Evolutionary conservation across 23 tunicate species (phyloP).

Genomic region (Oikopleura dioica): DNA sequence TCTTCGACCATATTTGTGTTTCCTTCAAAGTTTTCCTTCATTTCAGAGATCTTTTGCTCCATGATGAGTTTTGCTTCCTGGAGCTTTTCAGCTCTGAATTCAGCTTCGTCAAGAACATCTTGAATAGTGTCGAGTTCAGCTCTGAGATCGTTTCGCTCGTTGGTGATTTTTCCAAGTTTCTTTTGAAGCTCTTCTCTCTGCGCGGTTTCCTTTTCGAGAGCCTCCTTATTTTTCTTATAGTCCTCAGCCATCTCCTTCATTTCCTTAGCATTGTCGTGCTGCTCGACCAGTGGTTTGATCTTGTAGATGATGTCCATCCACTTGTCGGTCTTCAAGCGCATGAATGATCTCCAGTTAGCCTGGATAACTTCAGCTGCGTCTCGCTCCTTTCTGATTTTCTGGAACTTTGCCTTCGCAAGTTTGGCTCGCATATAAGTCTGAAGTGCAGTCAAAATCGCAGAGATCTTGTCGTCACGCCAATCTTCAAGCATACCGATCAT

Average conservation of each 20-base stretch:
- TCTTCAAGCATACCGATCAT: constrained; percentile 70
- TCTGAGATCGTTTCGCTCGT: constrained; percentile 70
- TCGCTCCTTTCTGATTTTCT: constrained; percentile 84
- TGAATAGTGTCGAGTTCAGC: no score
- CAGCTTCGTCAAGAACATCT: no score
- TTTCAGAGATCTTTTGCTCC: no score
- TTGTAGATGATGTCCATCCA: constrained; percentile 93
- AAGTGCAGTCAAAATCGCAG: constrained; percentile 41
- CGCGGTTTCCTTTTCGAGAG: constrained; percentile 50
- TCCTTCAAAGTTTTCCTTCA: no score
- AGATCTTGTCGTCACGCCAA: constrained; percentile 62
- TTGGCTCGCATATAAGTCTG: constrained; percentile 65
- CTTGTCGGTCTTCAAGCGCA: constrained; percentile 65
- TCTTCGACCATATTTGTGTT: no score
- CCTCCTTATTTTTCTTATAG: constrained; percentile 29
- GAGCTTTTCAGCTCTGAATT: no score
- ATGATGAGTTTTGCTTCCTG: no score
- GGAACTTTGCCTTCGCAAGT: constrained; percentile 56
- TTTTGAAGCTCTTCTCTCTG: constrained; percentile 80
- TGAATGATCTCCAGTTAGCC: constrained; percentile 59
- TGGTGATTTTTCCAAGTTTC: constrained; percentile 41
- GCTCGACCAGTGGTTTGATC: constrained; percentile 62
- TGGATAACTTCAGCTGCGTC: constrained; percentile 67
- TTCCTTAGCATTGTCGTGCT: constrained; percentile 63
- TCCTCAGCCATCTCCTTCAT: constrained; percentile 62